Conservation (phyloP, 2,888 invertebrate species). For the Hololepta plana region DNA sequence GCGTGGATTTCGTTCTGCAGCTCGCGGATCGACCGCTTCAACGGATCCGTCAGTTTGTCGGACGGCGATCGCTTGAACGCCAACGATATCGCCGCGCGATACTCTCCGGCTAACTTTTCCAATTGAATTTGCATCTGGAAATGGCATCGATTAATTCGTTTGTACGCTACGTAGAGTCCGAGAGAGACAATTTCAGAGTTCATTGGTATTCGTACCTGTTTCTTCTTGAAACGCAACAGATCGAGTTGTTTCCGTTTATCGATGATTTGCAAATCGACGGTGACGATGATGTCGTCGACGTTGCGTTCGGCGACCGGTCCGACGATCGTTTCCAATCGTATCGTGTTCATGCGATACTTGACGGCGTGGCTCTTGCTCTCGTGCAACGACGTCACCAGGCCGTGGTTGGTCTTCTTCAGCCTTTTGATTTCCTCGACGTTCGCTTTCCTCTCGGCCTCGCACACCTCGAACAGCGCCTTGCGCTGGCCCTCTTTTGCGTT, state of each 20-base stretch:
- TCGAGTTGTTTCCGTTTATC: constrained; percentile 57
- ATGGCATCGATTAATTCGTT: not conserved
- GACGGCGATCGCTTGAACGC: not conserved
- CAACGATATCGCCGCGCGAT: constrained; percentile 2
- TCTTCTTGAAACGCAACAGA: constrained; percentile 48
- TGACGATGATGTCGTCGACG: constrained; percentile 29
- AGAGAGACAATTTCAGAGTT: no score
- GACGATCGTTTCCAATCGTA: constrained; percentile 18
- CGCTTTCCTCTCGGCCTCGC: constrained; percentile 53
- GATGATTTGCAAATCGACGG: constrained; percentile 47
- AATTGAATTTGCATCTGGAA: constrained; percentile 5
- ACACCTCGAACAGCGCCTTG: constrained; percentile 66
- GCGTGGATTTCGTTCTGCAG: constrained; percentile 70
- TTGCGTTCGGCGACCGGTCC: constrained; percentile 31
- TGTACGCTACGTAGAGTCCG: not conserved
- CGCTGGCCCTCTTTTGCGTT: constrained; percentile 57
- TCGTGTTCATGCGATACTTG: constrained; percentile 13
- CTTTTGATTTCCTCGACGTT: constrained; percentile 51
- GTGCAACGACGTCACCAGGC: constrained; percentile 38
- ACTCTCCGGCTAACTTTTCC: constrained; percentile 4
- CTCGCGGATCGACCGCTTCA: constrained; percentile 47
- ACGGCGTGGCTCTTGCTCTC: constrained; percentile 25
- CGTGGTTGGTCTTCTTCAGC: constrained; percentile 55
- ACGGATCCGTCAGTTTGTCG: not conserved
- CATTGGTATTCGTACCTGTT: constrained; percentile 28